These are phyloP conservation scores for Picus viridis DNA, from an alignment of 2,797 vertebrate species.

Conservation along the genomic window DNA sequence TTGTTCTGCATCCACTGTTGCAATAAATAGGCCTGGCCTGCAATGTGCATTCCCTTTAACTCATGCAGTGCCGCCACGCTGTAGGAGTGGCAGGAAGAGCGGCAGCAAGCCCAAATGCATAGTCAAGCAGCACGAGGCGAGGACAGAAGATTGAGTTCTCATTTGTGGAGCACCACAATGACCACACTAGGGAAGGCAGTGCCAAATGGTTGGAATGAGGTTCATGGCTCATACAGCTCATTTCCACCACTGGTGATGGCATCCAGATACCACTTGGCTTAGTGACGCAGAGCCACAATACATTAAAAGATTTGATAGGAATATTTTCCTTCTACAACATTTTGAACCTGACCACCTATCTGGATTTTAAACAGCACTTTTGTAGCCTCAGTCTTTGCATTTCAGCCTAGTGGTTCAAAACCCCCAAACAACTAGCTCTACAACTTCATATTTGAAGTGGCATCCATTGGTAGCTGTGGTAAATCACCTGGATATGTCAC, in stretches of 20 bases:
- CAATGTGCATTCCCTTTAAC: slow-evolving; percentile 1
- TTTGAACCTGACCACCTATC: neutral
- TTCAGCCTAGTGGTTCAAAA: neutral
- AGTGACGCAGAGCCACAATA: neutral
- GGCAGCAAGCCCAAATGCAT: accelerated
- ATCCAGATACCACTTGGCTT: neutral
- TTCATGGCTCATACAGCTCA: neutral
- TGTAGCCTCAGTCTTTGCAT: neutral
- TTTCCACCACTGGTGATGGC: neutral
- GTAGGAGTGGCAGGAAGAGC: neutral
- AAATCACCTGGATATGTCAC: neutral
- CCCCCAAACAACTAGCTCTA: neutral
- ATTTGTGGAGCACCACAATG: neutral
- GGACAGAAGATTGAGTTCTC: neutral
- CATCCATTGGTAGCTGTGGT: neutral
- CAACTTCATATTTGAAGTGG: neutral
- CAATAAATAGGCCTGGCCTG: slow-evolving; percentile 7
- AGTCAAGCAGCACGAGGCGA: accelerated
- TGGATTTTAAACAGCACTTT: neutral
- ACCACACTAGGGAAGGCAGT: neutral
- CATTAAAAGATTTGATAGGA: neutral
- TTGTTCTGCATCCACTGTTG: neutral
- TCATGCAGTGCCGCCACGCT: neutral
- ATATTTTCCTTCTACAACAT: neutral
- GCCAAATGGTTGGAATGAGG: neutral